phyloP scores from a whole-genome alignment of 2,888 invertebrate genomes.

The Cephonodes hylas region DNA sequence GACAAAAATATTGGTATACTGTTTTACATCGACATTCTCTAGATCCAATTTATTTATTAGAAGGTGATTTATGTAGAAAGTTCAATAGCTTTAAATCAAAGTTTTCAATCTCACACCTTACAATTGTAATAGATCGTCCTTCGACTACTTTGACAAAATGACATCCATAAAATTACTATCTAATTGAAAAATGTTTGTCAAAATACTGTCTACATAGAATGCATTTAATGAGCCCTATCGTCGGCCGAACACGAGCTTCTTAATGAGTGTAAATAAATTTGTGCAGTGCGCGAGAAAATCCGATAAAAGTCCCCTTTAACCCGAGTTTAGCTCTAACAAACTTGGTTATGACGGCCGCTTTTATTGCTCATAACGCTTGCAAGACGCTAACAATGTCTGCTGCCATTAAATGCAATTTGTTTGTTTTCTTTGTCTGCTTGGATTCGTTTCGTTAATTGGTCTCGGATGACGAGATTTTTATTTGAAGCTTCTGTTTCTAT shows the following conservation, averaged over 20 bases:
- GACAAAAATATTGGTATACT: too few relatives aligned
- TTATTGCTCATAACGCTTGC: constrained; percentile 1
- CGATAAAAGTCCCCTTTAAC: background rate
- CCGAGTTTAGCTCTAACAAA: background rate
- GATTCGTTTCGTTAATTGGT: background rate
- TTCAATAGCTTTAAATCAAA: too few relatives aligned
- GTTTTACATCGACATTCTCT: too few relatives aligned
- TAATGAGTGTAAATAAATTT: background rate
- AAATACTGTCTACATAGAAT: background rate
- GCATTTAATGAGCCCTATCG: background rate
- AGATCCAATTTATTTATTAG: too few relatives aligned
- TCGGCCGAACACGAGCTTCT: background rate
- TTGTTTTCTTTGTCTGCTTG: background rate
- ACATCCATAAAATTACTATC: too few relatives aligned
- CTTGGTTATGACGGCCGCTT: background rate
- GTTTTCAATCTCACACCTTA: too few relatives aligned
- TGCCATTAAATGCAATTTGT: background rate
- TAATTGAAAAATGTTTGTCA: too few relatives aligned
- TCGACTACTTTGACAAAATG: too few relatives aligned
- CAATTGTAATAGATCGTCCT: too few relatives aligned
- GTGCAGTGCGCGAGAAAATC: background rate
- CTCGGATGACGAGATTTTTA: too few relatives aligned
- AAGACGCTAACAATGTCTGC: constrained; percentile 3
- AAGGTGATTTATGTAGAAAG: too few relatives aligned
- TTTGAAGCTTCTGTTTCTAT: too few relatives aligned